Base-by-base conservation (phyloP, 2,888 invertebrate genomes). In the Polymixis lichenea region DNA sequence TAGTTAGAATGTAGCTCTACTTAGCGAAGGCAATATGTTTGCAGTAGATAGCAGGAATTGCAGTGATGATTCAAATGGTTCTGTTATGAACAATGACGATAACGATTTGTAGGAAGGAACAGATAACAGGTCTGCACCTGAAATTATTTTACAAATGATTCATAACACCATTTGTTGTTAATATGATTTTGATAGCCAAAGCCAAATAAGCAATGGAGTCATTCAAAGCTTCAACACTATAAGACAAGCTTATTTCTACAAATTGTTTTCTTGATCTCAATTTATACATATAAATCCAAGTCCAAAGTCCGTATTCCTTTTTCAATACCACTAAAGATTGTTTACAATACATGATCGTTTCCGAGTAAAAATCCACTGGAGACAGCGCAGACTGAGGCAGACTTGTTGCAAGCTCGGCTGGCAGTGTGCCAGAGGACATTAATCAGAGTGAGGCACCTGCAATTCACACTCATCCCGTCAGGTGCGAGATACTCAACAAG, bases 361-460 rank as follows among this genome's bases (percentile, higher is more conserved):
- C 75, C 68, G 49, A 81, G 82, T 78, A 83, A 87, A 83, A 86
- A 72, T 64, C 75, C 61, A 74, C 72, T 60, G 82, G 80, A 87
- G 78, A 78, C 80, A 79, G 79, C 68, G 75, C 83, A 85, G 61
- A 69, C 70, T 53, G 28, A 46, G 69, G 77, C 61, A 77, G 89
- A 91, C 90, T 90, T 91, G 91, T 92, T 91, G 91, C 90, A 86
- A 89, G 80, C 77, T 46, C 66, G 69, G 74, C 86, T 93, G 93
- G 93, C 92, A 64, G 43, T 49, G 46, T 81, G 92, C 93, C 93
- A 93, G 70, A 72, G 87, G 75, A 82, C 90, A 88, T 91, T 91
- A 91, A 92, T 92, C 84, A 89, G 89, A 87, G 88, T 80, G 86
- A 88, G 89, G 89, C 91, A 93, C 91, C 92, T 92, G 91, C 90